These are phyloP conservation scores for Coenonympha glycerion DNA, from an alignment of 2,888 invertebrate genomes.

Conservation along the genomic window DNA sequence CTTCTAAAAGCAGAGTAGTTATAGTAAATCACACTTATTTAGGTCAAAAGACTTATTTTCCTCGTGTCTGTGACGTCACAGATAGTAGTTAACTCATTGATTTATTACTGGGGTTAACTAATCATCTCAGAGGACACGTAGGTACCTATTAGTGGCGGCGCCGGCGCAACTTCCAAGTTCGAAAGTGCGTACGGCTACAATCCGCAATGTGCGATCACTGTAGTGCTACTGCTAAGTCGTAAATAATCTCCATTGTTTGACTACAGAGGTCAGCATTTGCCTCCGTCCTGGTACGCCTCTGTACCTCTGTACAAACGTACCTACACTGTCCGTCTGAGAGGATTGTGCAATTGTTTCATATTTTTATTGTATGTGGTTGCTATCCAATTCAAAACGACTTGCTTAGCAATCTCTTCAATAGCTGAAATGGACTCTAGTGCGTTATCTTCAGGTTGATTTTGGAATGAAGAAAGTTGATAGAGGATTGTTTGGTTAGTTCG, in stretches of 20 bases:
- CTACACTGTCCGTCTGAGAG: conserved; percentile 48
- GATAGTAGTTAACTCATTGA: too few species aligned
- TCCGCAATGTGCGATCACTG: too few species aligned
- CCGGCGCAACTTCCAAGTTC: not conserved
- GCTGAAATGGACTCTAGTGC: not conserved
- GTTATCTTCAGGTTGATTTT: conserved; percentile 15
- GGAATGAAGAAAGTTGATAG: not conserved
- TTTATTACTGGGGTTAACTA: too few species aligned
- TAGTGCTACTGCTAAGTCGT: conserved; percentile 29
- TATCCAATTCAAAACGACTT: not conserved
- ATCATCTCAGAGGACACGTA: too few species aligned
- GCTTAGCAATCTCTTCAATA: not conserved
- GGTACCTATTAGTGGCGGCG: too few species aligned
- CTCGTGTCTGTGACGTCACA: too few species aligned
- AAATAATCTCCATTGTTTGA: conserved; percentile 44
- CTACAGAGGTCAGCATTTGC: conserved; percentile 42
- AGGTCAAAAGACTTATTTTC: too few species aligned
- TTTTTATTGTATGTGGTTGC: conserved; percentile 48
- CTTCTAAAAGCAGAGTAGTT: too few species aligned
- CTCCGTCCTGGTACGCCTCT: conserved; percentile 23
- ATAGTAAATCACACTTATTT: too few species aligned
- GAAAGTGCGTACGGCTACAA: conserved; percentile 25
- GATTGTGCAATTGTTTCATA: conserved; percentile 68
- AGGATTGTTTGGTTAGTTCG: conserved; percentile 31
- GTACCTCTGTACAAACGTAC: conserved; percentile 43